Percentiles rank a stretch among this genome's conserved stretches.
These are phyloP conservation scores for Psittacula derbiana DNA, from an alignment of 2,797 vertebrate species.

Conservation along the genomic window DNA sequence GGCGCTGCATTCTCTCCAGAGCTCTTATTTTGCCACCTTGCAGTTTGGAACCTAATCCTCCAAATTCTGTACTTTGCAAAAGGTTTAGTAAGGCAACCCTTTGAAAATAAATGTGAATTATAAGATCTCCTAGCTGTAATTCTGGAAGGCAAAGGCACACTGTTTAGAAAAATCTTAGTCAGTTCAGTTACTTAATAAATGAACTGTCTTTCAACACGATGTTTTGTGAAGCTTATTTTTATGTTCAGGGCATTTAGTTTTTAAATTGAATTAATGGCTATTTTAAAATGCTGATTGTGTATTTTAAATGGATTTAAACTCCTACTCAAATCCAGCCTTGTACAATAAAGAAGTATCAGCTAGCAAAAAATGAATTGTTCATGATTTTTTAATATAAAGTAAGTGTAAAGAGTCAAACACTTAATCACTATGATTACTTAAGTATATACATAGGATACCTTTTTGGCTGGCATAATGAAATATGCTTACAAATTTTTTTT, in stretches of 20 bases:
- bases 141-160: background rate
- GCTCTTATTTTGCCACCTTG: background rate
- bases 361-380: background rate
- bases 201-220: background rate
- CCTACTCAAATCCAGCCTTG: background rate
- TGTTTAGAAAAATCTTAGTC: background rate
- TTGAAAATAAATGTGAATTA: background rate
- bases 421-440: background rate
- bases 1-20: background rate
- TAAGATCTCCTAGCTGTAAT: background rate
- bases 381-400: background rate
- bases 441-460: background rate
- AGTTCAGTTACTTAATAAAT: background rate
- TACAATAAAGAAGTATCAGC: background rate
- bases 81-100: background rate
- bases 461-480: background rate
- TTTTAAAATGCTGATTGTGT: background rate
- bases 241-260: background rate
- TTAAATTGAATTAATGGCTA: background rate
- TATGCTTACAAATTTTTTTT: background rate
- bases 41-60: background rate
- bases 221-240: background rate
- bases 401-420: background rate
- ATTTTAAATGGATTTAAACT: background rate
- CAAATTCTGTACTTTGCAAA: background rate